phyloP scores from a whole-genome alignment of 2,888 invertebrate species.

The Chymomyza caudatula region DNA sequence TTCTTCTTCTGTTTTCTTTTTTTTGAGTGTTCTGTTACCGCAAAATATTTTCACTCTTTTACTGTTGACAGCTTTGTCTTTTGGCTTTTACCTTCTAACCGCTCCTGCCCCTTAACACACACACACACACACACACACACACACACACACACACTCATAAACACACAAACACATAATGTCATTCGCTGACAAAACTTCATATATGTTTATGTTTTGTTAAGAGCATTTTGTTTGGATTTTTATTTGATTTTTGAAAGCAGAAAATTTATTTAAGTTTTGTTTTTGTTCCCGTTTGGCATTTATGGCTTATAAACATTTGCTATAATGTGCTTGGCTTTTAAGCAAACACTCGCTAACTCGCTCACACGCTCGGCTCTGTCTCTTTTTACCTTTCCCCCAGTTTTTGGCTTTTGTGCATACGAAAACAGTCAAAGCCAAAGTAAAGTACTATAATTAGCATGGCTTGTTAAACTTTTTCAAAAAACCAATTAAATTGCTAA shows the following conservation, averaged over 20 bases:
- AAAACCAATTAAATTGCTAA: constrained; percentile 63
- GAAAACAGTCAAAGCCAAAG: constrained; percentile 56
- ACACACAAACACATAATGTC: constrained; percentile 6
- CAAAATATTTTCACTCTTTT: constrained; percentile 28
- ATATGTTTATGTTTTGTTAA: constrained; percentile 18
- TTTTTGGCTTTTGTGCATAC: neutral
- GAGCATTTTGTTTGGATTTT: constrained; percentile 6
- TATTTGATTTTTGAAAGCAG: constrained; percentile 10
- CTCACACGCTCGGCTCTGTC: neutral
- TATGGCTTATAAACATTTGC: neutral
- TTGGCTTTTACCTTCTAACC: constrained; percentile 1
- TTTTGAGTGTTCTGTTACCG: constrained; percentile 14
- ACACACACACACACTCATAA: neutral
- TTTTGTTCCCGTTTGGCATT: neutral
- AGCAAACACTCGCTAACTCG: neutral
- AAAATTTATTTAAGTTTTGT: constrained; percentile 1
- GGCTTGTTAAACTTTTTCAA: constrained; percentile 72
- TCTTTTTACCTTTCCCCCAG: neutral
- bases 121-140: constrained; percentile 2
- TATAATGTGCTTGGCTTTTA: neutral
- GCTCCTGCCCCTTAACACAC: neutral
- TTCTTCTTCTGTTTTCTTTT: constrained; percentile 16
- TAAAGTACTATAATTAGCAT: constrained; percentile 61
- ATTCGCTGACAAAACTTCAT: constrained; percentile 16
- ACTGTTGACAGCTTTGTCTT: neutral